Evolutionary conservation across 2,888 invertebrate species (phyloP).

Genomic region (Chrysotoxum bicinctum): DNA sequence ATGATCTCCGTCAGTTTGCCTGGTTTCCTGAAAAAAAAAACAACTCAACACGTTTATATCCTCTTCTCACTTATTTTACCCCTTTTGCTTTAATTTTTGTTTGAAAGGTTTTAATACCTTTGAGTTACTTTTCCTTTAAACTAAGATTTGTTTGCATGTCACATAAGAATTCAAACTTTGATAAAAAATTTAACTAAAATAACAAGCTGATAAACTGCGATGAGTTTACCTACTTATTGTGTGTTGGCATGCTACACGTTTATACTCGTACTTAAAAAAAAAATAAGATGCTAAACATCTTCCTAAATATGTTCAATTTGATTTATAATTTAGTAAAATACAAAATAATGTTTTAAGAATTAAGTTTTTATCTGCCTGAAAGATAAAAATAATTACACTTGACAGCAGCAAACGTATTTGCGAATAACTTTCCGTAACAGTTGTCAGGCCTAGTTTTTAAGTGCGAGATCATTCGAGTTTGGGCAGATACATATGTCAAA

Average conservation of each 20-base stretch:
- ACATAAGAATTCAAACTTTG: not conserved
- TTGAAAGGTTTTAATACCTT: not conserved
- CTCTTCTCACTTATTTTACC: not conserved
- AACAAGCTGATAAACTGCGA: slow-evolving; percentile 34
- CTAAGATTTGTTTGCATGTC: not conserved
- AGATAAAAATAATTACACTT: not conserved
- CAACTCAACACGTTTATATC: too few species aligned
- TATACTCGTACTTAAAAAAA: not conserved
- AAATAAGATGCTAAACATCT: slow-evolving; percentile 7
- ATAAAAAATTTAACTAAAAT: slow-evolving; percentile 6
- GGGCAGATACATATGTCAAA: too few species aligned
- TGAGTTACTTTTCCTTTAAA: not conserved
- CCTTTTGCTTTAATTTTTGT: not conserved
- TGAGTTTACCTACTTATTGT: not conserved
- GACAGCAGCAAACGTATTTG: not conserved
- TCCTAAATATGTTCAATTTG: not conserved
- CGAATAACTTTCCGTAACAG: too few species aligned
- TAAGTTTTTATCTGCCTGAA: not conserved
- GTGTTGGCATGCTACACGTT: slow-evolving; percentile 12
- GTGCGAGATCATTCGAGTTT: too few species aligned
- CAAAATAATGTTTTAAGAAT: not conserved
- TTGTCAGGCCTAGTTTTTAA: too few species aligned
- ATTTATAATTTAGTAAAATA: slow-evolving; percentile 4
- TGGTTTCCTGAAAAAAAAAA: too few species aligned
- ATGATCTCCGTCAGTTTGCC: too few species aligned